Evolutionary conservation across 2,113 vertebrate species (phyloP).

Genomic region (Pteruthius melanotis): DNA sequence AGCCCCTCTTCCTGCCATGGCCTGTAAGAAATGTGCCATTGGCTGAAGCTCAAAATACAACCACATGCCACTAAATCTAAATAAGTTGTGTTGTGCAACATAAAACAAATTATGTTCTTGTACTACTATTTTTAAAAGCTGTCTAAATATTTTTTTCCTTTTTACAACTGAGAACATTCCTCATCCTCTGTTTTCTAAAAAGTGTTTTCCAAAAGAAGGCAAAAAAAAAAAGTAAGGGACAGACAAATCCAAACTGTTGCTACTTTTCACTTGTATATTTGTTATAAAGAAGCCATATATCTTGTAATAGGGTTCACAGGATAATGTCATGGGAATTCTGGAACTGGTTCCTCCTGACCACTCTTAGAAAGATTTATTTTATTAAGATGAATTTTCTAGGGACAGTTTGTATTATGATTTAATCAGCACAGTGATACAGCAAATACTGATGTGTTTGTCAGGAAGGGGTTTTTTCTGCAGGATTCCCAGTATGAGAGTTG

Average conservation of each 20-base stretch:
- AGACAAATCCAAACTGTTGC: not conserved
- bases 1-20: not conserved
- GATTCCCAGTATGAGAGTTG: not conserved
- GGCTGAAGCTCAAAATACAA: not conserved
- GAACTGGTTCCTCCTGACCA: not conserved
- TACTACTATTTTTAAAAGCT: slow-evolving; percentile 30
- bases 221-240: not conserved
- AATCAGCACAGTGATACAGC: not conserved
- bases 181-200: not conserved
- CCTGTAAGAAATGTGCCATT: not conserved
- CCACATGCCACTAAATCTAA: not conserved
- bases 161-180: slow-evolving; percentile 6
- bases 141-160: slow-evolving; percentile 34
- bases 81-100: not conserved
- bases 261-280: not conserved
- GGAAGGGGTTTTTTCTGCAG: not conserved
- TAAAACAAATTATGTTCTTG: not conserved
- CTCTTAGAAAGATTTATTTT: not conserved
- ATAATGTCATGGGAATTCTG: not conserved
- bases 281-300: not conserved
- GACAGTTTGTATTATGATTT: not conserved
- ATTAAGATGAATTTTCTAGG: not conserved
- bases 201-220: not conserved
- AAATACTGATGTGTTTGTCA: not conserved
- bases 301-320: not conserved